These are phyloP conservation scores for Habropoda laboriosa DNA, from an alignment of 1,140 invertebrate genomes.

Conservation along the genomic window DNA sequence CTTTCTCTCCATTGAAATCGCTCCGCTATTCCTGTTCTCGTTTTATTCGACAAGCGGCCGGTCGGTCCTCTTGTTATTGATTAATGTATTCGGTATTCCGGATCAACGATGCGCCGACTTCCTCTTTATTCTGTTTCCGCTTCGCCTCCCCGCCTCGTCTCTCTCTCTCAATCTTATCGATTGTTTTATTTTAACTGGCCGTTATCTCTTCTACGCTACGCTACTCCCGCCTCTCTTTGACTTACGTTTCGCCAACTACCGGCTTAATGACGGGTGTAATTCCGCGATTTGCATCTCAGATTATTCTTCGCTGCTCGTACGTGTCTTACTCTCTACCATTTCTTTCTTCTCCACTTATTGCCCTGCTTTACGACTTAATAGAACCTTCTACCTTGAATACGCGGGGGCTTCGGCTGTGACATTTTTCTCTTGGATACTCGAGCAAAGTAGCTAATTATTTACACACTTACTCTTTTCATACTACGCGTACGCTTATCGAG, in stretches of 20 bases:
- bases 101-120: conserved; percentile 60
- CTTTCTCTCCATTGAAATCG: conserved; percentile 46
- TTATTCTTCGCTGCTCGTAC: not conserved
- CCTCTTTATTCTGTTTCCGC: conserved; percentile 27
- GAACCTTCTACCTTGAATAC: not conserved
- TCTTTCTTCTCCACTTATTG: not conserved
- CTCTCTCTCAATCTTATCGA: conserved; percentile 57
- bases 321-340: not conserved
- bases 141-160: not conserved
- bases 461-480: too few relatives aligned
- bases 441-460: too few relatives aligned
- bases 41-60: conserved; percentile 54
- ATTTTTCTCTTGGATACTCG: too few relatives aligned
- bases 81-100: conserved; percentile 66
- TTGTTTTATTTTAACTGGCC: conserved; percentile 62
- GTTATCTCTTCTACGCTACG: conserved; percentile 50
- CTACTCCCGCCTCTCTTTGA: conserved; percentile 29
- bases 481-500: too few relatives aligned
- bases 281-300: conserved; percentile 21
- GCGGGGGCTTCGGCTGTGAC: too few relatives aligned
- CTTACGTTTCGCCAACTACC: conserved; percentile 29
- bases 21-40: conserved; percentile 37
- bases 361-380: not conserved
- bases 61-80: conserved; percentile 57
- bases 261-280: conserved; percentile 43